Percentiles rank a stretch among this genome's conserved stretches.
Conservation (phyloP, 2,888 invertebrate genomes). For the Acleris sparsana region DNA sequence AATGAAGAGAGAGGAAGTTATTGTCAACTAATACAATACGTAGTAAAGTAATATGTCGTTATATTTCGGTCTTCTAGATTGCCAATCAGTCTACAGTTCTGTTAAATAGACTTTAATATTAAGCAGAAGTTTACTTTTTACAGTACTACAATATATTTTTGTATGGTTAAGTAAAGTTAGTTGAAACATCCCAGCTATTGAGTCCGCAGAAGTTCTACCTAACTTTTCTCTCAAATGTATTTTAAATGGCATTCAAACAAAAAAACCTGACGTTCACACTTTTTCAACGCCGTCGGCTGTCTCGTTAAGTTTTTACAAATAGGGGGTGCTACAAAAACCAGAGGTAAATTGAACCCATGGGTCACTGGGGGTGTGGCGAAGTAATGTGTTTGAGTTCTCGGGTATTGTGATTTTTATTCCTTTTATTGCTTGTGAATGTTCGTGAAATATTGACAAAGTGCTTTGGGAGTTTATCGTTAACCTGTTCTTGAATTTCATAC, state of each 20-base stretch:
- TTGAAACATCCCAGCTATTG: no score
- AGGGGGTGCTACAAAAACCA: constrained; percentile 28
- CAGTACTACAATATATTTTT: no score
- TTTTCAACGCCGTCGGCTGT: constrained; percentile 39
- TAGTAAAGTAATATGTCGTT: no score
- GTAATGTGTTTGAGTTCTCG: constrained; percentile 30
- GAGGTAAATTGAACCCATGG: constrained; percentile 25
- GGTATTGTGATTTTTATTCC: constrained; percentile 21
- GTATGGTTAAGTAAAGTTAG: no score
- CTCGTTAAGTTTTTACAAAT: constrained; percentile 48
- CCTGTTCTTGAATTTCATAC: constrained; percentile 4
- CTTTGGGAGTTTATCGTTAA: neutral
- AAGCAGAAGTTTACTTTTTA: no score
- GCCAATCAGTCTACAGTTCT: no score
- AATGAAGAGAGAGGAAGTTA: no score
- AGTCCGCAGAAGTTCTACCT: neutral
- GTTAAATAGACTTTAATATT: no score
- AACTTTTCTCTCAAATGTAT: constrained; percentile 18
- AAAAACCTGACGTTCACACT: constrained; percentile 32
- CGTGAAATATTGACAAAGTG: constrained; percentile 15
- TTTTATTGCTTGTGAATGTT: constrained; percentile 14
- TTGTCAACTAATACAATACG: no score
- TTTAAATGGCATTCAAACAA: constrained; percentile 27
- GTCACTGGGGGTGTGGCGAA: constrained; percentile 29
- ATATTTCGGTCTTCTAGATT: no score